Evolutionary conservation across 2,797 vertebrate genomes (phyloP), one percentile per base, ranked within the genome.

Genomic region (Poeciliopsis presidionis): DNA sequence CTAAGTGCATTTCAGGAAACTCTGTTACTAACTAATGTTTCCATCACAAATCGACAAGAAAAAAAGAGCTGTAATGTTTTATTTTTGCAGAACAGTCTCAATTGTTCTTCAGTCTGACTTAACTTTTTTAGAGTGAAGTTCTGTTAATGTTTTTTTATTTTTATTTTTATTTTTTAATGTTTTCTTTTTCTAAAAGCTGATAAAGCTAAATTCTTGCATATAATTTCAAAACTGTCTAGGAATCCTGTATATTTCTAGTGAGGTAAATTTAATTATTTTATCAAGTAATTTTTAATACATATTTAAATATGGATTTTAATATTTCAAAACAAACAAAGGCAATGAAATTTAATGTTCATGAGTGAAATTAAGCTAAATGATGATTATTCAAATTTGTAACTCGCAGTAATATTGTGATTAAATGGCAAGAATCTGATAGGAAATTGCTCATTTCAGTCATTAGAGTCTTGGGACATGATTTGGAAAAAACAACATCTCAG

Each of bases 401-500:
- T 9, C 11, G 4, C 20, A 41, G 7, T 41, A 25, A 39, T 25
- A 39, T 20, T 39, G 8, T 67, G 33, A 22, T 25, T 1, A 6
- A 30, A 36, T 36, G 30, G 16, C 16, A 65, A 3, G 28, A 16
- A 33, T 65, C 61, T 39, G 18, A 22, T 8, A 8, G 9, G 36
- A 41, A 11, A 41, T 22, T 41, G 63, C 1, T 67, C 41, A 25
- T 67, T 39, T 67, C 36, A 25, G 18, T 41, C 20, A 39, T 41
- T 25, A 63, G 4, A 63, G 20, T 67, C 20, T 41, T 67, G 36
- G 12, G 36, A 67, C 8, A 5, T 39, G 36, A 67, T 67, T 25
- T 67, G 20, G 20, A 41, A 41, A 41, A 67, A 11, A 65, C 3
- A 67, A 67, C 20, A 41, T 67, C 78, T 82, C 43, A 71, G 81